Conservation (phyloP, 2,888 invertebrate genomes). For the Pyrrhosoma nymphula region DNA sequence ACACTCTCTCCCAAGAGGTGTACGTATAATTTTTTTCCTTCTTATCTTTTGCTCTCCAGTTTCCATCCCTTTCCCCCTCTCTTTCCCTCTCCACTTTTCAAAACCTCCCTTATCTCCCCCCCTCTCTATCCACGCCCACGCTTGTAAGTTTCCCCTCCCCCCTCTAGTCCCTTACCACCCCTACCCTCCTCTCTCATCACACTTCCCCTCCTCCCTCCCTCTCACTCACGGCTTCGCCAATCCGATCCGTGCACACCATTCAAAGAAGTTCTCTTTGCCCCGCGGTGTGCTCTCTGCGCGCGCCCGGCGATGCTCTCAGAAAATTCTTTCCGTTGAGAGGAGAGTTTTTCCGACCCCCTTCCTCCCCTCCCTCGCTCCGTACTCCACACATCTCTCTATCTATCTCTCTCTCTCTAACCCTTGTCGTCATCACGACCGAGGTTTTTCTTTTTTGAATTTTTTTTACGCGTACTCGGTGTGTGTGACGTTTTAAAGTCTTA, state of each 20-base stretch:
- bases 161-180: background rate
- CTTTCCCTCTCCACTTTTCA: no score
- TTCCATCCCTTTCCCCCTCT: background rate
- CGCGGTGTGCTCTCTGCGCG: background rate
- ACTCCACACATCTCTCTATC: background rate
- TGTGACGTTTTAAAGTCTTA: background rate
- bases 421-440: background rate
- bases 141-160: background rate
- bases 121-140: background rate
- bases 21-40: background rate
- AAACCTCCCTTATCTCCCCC: no score
- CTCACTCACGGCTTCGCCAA: background rate
- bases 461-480: background rate
- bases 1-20: slow-evolving; percentile 28
- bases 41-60: background rate
- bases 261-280: background rate
- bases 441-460: background rate
- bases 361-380: background rate
- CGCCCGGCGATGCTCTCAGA: background rate
- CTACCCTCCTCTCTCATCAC: background rate
- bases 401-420: background rate
- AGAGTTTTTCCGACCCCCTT: background rate
- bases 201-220: background rate
- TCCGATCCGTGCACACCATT: background rate
- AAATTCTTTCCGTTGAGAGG: background rate